Evolutionary conservation across 2,888 invertebrate genomes (phyloP).

Genomic region (Philereme vetulata): DNA sequence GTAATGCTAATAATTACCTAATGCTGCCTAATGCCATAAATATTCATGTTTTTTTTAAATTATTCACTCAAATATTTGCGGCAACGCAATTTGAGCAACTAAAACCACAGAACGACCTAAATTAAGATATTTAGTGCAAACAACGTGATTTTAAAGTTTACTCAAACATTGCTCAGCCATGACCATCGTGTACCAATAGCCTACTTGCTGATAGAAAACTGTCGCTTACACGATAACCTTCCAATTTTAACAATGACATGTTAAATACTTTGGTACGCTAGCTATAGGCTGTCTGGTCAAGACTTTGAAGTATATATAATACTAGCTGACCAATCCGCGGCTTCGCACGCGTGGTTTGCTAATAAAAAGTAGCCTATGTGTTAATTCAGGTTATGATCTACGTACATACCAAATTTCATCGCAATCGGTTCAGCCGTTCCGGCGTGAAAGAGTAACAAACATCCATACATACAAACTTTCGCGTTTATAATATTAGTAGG

Average conservation of each 20-base stretch:
- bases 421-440: too few relatives aligned
- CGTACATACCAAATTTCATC: too few relatives aligned
- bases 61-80: constrained; percentile 40
- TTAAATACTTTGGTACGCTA: not conserved
- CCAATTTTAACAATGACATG: constrained; percentile 3
- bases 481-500: too few relatives aligned
- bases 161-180: constrained; percentile 31
- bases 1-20: constrained; percentile 9
- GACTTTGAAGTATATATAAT: not conserved
- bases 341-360: too few relatives aligned
- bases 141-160: constrained; percentile 35
- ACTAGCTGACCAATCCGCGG: too few relatives aligned
- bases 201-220: constrained; percentile 8
- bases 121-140: constrained; percentile 41
- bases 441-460: too few relatives aligned
- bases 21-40: constrained; percentile 10
- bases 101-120: constrained; percentile 42
- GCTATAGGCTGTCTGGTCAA: not conserved
- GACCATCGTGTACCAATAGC: constrained; percentile 10
- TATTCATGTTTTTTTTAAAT: constrained; percentile 9
- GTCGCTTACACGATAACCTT: constrained; percentile 1
- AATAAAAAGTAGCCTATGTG: too few relatives aligned
- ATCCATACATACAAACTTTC: too few relatives aligned
- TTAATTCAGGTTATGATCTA: too few relatives aligned
- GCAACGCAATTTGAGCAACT: constrained; percentile 38